Conservation (phyloP, 2,113 vertebrate genomes). For the Corynorhinus townsendii region DNA sequence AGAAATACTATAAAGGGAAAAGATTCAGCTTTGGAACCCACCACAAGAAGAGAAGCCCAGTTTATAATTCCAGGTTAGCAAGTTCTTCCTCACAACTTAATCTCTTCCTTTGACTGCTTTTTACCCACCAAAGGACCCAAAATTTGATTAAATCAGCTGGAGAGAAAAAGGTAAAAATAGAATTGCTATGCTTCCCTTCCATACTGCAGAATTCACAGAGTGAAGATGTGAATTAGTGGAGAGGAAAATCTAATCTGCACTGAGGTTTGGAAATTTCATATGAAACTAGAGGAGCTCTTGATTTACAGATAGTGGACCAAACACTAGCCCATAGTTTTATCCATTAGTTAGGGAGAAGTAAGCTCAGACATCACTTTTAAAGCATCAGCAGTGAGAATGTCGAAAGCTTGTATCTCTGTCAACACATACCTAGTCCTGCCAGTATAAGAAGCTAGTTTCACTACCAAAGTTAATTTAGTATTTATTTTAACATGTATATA, state of each 20-base stretch:
- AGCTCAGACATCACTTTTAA: background rate
- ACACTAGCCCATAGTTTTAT: background rate
- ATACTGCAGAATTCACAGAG: background rate
- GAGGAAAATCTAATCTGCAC: background rate
- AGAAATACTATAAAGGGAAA: background rate
- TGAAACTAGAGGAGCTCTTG: background rate
- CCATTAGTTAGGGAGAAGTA: background rate
- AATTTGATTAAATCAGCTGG: background rate
- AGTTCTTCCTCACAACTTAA: background rate
- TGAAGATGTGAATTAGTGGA: background rate
- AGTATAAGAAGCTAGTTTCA: background rate
- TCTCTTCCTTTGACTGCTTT: background rate
- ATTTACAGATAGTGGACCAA: background rate
- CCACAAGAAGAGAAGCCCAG: background rate
- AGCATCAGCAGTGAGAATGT: background rate
- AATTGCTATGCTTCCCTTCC: background rate
- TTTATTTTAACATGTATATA: background rate
- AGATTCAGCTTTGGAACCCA: background rate
- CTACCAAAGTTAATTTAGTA: background rate
- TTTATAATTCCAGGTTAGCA: background rate
- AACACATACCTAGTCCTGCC: background rate
- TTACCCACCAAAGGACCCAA: background rate
- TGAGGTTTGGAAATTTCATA: background rate
- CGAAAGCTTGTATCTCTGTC: background rate
- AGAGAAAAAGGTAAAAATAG: background rate